These are phyloP conservation scores for Lycaon pictus DNA, from an alignment of 2,113 vertebrate genomes.

Conservation along the genomic window DNA sequence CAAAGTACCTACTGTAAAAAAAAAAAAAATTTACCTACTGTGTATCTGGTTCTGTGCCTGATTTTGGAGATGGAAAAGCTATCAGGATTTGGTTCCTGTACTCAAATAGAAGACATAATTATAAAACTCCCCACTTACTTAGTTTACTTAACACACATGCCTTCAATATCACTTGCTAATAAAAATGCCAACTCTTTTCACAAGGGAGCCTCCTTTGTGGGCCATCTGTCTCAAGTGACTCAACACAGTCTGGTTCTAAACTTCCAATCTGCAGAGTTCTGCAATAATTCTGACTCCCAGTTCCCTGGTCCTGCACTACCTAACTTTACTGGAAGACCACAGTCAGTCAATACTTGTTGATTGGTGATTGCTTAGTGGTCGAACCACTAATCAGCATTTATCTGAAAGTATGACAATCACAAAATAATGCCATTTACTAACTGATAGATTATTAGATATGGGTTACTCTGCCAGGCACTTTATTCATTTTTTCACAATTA, in stretches of 20 bases:
- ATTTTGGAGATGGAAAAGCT: not conserved
- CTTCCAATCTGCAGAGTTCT: not conserved
- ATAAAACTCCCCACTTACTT: not conserved
- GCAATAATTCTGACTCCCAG: not conserved
- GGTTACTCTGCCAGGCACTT: not conserved
- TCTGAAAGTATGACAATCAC: conserved; percentile 1
- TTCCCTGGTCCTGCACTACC: not conserved
- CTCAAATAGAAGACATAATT: not conserved
- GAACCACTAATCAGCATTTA: not conserved
- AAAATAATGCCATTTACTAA: conserved; percentile 23
- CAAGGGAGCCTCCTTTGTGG: not conserved
- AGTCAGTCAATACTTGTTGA: not conserved
- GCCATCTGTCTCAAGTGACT: not conserved
- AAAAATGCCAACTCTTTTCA: not conserved
- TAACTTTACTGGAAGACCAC: not conserved
- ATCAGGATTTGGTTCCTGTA: not conserved
- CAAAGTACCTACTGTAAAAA: not conserved
- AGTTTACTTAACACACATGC: not conserved
- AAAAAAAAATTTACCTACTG: not conserved
- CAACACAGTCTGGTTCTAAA: not conserved
- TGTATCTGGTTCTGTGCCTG: not conserved
- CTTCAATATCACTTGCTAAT: not conserved
- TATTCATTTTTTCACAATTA: not conserved
- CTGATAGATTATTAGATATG: not conserved
- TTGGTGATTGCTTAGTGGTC: not conserved